Evolutionary conservation across 1,140 invertebrate genomes (phyloP).

Genomic region (Drosophila subobscura): DNA sequence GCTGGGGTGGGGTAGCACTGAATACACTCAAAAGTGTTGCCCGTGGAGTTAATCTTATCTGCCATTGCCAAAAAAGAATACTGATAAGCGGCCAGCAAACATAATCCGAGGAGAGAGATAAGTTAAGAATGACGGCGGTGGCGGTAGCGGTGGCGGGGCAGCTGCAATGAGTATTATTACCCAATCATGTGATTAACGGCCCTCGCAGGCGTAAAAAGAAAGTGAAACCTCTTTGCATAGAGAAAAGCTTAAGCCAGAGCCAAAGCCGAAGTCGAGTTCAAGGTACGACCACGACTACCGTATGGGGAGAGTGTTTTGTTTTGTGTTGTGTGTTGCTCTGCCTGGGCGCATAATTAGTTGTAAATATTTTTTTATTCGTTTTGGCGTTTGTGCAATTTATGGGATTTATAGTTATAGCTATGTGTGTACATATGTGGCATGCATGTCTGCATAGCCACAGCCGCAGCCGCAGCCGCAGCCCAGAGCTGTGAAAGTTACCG

Average conservation of each 20-base stretch:
- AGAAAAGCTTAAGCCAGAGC: conserved; percentile 22
- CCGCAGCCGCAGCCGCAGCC: too few relatives aligned
- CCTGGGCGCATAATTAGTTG: conserved; percentile 52
- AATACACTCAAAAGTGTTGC: conserved; percentile 14
- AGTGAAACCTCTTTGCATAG: conserved; percentile 50
- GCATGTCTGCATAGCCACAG: neutral
- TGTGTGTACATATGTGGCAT: neutral
- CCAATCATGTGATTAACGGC: conserved; percentile 66
- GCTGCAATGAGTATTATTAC: conserved; percentile 52
- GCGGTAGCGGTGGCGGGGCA: neutral
- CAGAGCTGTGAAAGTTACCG: conserved; percentile 20
- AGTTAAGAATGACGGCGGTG: conserved; percentile 29
- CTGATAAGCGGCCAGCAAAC: conserved; percentile 38
- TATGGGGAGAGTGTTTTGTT: conserved; percentile 32
- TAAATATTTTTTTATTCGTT: conserved; percentile 41
- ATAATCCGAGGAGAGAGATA: conserved; percentile 42
- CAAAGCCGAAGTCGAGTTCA: conserved; percentile 50
- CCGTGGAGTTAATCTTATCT: conserved; percentile 37
- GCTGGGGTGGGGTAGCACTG: too few relatives aligned
- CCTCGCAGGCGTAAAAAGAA: conserved; percentile 45
- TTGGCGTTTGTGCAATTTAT: conserved; percentile 34
- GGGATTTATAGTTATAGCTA: conserved; percentile 40
- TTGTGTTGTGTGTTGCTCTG: conserved; percentile 8
- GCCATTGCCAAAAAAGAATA: conserved; percentile 33
- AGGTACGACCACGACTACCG: conserved; percentile 47